These are phyloP conservation scores for Atta texana DNA, from an alignment of 1,140 invertebrate genomes.

Conservation along the genomic window DNA sequence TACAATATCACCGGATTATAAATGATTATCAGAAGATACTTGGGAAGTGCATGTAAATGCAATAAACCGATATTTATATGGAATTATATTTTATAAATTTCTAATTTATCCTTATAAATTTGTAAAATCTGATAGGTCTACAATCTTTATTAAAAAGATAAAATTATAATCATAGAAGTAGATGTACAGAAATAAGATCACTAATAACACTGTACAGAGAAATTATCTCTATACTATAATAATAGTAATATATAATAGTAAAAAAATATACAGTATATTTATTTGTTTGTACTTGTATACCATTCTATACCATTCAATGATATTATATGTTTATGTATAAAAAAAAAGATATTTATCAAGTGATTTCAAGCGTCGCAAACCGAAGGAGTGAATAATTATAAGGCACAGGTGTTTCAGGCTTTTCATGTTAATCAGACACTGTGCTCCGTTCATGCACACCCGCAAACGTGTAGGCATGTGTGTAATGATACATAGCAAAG, in stretches of 20 bases:
- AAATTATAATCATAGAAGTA: constrained; percentile 1
- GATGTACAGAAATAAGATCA: not conserved
- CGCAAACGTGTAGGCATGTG: constrained; percentile 50
- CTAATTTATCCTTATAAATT: not conserved
- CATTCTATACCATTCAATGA: not conserved
- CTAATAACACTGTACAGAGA: not conserved
- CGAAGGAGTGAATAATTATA: constrained; percentile 71
- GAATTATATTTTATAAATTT: constrained; percentile 11
- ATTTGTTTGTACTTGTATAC: not conserved
- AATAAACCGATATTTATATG: not conserved
- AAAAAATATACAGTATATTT: not conserved
- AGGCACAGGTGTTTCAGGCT: constrained; percentile 82
- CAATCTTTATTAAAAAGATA: not conserved
- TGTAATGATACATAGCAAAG: constrained; percentile 27
- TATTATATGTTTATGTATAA: not conserved
- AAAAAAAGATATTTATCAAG: constrained; percentile 43
- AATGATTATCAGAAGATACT: constrained; percentile 38
- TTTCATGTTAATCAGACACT: constrained; percentile 83
- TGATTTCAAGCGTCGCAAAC: constrained; percentile 32
- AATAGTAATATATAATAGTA: not conserved
- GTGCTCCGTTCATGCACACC: constrained; percentile 62
- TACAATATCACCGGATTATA: not conserved
- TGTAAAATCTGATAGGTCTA: not conserved
- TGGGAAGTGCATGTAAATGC: constrained; percentile 9
- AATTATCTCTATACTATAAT: not conserved